phyloP scores from a whole-genome alignment of 2,113 vertebrate genomes.

The Percopsis transmontana region DNA sequence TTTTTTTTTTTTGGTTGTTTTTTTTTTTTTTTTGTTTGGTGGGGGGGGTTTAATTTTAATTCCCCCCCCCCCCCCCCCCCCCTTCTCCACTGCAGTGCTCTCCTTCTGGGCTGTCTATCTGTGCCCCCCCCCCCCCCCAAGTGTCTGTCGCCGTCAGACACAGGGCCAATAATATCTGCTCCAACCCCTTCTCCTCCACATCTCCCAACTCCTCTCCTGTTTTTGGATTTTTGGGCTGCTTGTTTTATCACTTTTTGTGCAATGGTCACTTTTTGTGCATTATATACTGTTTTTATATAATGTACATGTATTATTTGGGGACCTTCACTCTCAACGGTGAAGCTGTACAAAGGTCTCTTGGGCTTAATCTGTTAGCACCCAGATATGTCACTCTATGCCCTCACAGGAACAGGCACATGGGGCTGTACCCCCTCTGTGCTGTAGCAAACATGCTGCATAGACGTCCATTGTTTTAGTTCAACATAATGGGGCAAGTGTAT shows the following conservation, averaged over 20 bases:
- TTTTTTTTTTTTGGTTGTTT: constrained; percentile 40
- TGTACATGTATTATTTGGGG: neutral
- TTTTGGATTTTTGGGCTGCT: constrained; percentile 35
- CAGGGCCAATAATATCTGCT: constrained; percentile 69
- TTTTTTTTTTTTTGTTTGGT: constrained; percentile 70
- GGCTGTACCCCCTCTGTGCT: constrained; percentile 31
- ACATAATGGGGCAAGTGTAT: constrained; percentile 16
- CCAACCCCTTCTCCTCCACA: constrained; percentile 41
- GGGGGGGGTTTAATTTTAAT: constrained; percentile 65
- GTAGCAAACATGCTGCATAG: constrained; percentile 37
- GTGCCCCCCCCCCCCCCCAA: constrained; percentile 65
- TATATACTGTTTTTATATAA: neutral
- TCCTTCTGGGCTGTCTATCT: constrained; percentile 70
- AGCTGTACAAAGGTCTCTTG: too few species aligned
- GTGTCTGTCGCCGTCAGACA: constrained; percentile 74
- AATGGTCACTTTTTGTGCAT: neutral
- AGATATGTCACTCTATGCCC: constrained; percentile 41
- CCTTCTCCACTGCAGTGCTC: constrained; percentile 67
- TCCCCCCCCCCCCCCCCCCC: constrained; percentile 43
- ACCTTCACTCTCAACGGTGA: too few species aligned
- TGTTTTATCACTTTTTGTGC: constrained; percentile 38
- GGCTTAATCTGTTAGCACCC: constrained; percentile 45
- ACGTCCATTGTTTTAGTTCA: constrained; percentile 7
- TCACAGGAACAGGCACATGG: constrained; percentile 31
- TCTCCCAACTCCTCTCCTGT: constrained; percentile 4